phyloP scores from a whole-genome alignment of 1,140 invertebrate species.

The Andricus grossulariae region DNA sequence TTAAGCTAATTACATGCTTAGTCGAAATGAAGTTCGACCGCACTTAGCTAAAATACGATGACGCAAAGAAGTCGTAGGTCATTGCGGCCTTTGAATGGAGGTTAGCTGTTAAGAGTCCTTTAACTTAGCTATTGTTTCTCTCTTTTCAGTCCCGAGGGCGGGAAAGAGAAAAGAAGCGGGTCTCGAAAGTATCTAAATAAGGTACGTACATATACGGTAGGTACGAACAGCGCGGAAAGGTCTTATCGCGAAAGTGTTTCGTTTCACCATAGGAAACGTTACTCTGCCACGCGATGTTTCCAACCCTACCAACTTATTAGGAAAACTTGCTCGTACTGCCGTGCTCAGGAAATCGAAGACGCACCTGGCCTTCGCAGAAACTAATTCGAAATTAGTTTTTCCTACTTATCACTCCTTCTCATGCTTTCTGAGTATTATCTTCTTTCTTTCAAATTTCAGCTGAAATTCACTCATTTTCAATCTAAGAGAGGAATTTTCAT shows the following conservation, averaged over 20 bases:
- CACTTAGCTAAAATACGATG: slow-evolving; percentile 9
- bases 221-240: slow-evolving; percentile 59
- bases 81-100: slow-evolving; percentile 26
- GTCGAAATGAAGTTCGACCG: not conserved
- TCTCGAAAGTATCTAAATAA: slow-evolving; percentile 28
- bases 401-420: not conserved
- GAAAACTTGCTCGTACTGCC: slow-evolving; percentile 54
- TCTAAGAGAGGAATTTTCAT: too few species aligned
- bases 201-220: slow-evolving; percentile 47
- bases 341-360: slow-evolving; percentile 55
- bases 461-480: too few species aligned
- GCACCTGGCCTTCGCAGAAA: slow-evolving; percentile 52
- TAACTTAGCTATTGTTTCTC: not conserved
- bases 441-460: too few species aligned
- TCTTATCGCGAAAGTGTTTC: slow-evolving; percentile 58
- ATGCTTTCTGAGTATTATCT: too few species aligned
- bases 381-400: slow-evolving; percentile 8
- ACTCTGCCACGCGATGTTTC: slow-evolving; percentile 58
- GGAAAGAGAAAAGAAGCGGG: not conserved
- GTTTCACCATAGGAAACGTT: slow-evolving; percentile 56
- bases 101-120: slow-evolving; percentile 1
- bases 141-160: not conserved
- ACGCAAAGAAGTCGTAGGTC: slow-evolving; percentile 5
- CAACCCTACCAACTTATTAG: slow-evolving; percentile 51
- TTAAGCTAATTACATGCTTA: slow-evolving; percentile 1